Conservation (phyloP, 2,888 invertebrate species). For the Phymatocera aterrima region DNA sequence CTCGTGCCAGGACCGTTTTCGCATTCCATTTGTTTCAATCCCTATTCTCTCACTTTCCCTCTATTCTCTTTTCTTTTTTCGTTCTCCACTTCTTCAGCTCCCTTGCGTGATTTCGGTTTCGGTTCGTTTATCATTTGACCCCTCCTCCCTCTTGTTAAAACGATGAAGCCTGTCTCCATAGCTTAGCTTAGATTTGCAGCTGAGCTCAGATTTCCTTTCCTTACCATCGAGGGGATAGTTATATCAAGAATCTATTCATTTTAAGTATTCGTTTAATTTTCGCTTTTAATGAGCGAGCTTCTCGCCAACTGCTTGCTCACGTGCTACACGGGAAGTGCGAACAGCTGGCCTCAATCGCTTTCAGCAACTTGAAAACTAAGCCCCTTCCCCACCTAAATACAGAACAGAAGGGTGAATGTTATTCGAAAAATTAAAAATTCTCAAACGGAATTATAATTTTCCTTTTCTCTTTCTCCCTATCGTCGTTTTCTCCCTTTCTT, state of each 20-base stretch:
- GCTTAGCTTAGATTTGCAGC: background rate
- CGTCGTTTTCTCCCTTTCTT: no score
- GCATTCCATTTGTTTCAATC: conserved; percentile 33
- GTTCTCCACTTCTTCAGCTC: background rate
- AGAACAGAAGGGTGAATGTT: background rate
- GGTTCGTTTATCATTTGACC: conserved; percentile 14
- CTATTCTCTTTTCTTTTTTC: background rate
- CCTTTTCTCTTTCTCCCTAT: no score
- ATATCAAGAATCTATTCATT: background rate
- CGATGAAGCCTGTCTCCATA: background rate
- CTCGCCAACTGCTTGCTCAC: background rate
- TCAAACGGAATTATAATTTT: no score
- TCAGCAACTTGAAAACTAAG: background rate
- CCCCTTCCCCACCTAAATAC: background rate
- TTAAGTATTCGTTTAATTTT: background rate
- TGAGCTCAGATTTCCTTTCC: background rate
- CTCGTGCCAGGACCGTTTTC: conserved; percentile 36
- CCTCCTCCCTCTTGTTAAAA: background rate
- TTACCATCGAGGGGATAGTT: no score
- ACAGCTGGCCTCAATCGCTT: background rate
- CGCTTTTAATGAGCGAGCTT: background rate
- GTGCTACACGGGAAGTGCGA: background rate
- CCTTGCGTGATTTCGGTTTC: background rate
- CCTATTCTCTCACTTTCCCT: background rate
- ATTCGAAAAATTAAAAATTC: background rate